Evolutionary conservation across 2,797 vertebrate genomes (phyloP), one percentile per base, ranked within the genome.

Genomic region (Bradypodion ventrale): DNA sequence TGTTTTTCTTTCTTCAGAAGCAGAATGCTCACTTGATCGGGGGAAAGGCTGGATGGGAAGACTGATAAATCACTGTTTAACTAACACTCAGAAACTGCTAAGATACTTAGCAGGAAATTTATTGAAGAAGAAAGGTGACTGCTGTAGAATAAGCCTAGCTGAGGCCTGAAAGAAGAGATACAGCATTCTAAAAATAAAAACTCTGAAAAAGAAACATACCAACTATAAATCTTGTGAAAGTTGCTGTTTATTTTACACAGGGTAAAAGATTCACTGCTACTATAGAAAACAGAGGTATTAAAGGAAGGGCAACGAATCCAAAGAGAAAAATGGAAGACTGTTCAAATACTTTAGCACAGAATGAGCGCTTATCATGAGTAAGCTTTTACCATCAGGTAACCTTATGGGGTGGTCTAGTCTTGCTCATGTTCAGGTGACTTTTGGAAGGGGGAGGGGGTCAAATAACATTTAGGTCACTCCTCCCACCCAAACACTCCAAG

Each of bases 21-120:
- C 62, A 40, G 63, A 76, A 76, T 76, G 32, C 23, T 68, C 49
- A 59, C 63, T 83, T 76, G 62, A 83, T 56, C 9, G n/a, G 1
- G 37, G 23, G 37, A 62, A 40, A 52, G 63, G 27, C 32, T 35
- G 19, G 42, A 77, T 25, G 27, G n/a, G 16, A 75, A 77, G 13
- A 75, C 19, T 63, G 68, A 78, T 75, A 44, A 80, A 80, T 66
- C 77, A 66, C n/a, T 75, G 25, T 32, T 70, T 60, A 80, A 85
- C 29, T 27, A 85, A 52, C 29, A 44, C 35, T 72, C 19, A 72
- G 44, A 85, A 49, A 72, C 66, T 66, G 42, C 76, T 74, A 74
- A 59, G 37, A 25, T 37, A 49, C 40, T n/a, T 63, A 52, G n/a
- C 78, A 76, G 27, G n/a, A 63, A 32, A 63, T 81, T 85, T 82